These are phyloP conservation scores for Oreochromis spilurus DNA, from an alignment of 2,113 vertebrate species.

Conservation along the genomic window DNA sequence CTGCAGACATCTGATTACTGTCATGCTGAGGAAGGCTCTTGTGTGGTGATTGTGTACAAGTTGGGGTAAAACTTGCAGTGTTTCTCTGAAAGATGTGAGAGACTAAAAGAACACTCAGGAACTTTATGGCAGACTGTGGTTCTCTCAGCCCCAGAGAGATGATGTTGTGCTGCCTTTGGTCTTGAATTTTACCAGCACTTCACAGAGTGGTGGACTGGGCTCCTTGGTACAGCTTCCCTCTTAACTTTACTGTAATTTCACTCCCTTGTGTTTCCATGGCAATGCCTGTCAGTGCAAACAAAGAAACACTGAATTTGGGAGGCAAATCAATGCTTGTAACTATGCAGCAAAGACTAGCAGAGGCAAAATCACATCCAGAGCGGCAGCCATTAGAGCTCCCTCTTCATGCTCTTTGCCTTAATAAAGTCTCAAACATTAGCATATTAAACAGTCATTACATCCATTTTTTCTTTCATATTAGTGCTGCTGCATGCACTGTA, in stretches of 20 bases:
- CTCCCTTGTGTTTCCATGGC: constrained; percentile 56
- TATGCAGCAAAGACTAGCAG: not conserved
- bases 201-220: constrained; percentile 27
- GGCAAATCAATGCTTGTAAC: constrained; percentile 29
- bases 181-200: constrained; percentile 30
- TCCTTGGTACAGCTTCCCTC: constrained; percentile 1
- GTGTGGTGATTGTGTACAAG: not conserved
- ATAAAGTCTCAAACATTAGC: not conserved
- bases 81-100: not conserved
- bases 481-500: not conserved
- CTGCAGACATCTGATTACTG: not conserved
- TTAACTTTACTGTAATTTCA: constrained; percentile 41
- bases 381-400: not conserved
- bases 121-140: not conserved
- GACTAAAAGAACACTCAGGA: not conserved
- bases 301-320: constrained; percentile 40
- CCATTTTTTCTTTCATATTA: not conserved
- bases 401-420: not conserved
- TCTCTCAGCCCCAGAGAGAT: not conserved
- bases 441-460: not conserved
- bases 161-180: constrained; percentile 2
- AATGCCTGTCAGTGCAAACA: constrained; percentile 50
- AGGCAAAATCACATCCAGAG: not conserved
- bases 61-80: not conserved
- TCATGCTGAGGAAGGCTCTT: not conserved